Conservation (phyloP, 1,140 invertebrate genomes). For the Caenorhabditis brenneri region DNA sequence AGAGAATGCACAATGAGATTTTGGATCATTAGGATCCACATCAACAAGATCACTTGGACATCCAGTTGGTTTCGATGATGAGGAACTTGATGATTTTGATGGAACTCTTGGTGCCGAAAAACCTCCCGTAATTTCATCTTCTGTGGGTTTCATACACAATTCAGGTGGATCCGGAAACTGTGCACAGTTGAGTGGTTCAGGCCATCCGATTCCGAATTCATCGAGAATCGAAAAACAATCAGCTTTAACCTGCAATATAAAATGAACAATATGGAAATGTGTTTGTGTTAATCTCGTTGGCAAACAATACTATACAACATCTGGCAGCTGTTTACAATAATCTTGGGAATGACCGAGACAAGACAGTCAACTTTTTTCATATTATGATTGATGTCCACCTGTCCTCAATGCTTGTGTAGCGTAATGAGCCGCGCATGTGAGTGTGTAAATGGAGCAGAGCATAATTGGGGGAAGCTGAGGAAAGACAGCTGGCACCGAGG, state of each 20-base stretch:
- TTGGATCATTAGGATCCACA: conserved; percentile 63
- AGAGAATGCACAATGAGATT: conserved; percentile 61
- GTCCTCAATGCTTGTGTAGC: conserved; percentile 20
- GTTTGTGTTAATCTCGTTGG: conserved; percentile 73
- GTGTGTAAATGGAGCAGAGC: not conserved
- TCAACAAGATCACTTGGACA: conserved; percentile 73
- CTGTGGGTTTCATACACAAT: conserved; percentile 87
- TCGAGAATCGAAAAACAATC: conserved; percentile 85
- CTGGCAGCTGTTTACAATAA: conserved; percentile 43
- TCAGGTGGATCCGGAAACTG: conserved; percentile 86
- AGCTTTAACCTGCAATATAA: conserved; percentile 81
- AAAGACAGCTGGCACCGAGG: not conserved
- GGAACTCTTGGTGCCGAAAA: not conserved
- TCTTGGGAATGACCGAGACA: not conserved
- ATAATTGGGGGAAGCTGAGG: conserved; percentile 7
- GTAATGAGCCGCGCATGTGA: conserved; percentile 24
- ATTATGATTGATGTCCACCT: conserved; percentile 20
- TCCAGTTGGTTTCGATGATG: conserved; percentile 11
- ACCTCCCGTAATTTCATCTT: conserved; percentile 69
- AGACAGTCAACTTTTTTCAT: conserved; percentile 33
- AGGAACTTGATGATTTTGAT: conserved; percentile 59
- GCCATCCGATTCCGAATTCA: conserved; percentile 90
- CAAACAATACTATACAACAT: not conserved
- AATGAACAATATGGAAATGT: not conserved
- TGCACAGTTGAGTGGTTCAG: conserved; percentile 84